A percentile compares a stretch with the other conserved stretches of the same genome.
These are phyloP conservation scores for Euplagia quadripunctaria DNA, from an alignment of 2,888 invertebrate species.

Conservation along the genomic window DNA sequence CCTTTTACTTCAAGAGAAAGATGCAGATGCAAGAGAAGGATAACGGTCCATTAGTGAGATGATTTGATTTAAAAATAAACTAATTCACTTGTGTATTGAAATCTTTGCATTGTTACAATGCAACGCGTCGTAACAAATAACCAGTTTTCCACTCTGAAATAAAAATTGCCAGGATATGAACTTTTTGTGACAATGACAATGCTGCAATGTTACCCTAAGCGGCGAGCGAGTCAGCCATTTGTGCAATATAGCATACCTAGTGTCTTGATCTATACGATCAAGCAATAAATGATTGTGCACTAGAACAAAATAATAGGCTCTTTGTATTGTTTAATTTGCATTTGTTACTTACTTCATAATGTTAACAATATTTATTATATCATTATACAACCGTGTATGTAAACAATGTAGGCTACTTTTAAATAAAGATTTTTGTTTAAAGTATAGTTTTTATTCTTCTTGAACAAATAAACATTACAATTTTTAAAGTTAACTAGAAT, in stretches of 20 bases:
- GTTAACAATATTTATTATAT: constrained; percentile 32
- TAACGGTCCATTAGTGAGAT: background rate
- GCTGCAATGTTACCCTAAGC: background rate
- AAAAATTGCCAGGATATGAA: background rate
- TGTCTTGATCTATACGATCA: background rate
- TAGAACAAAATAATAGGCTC: constrained; percentile 7
- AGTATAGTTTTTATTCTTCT: constrained; percentile 33
- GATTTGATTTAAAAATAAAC: no score
- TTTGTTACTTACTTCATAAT: constrained; percentile 26
- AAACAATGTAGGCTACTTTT: constrained; percentile 30
- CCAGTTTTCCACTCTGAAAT: background rate
- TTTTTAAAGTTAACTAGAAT: constrained; percentile 43
- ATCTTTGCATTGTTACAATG: background rate
- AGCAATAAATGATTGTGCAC: constrained; percentile 1
- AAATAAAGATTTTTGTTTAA: constrained; percentile 39
- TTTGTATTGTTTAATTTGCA: constrained; percentile 21
- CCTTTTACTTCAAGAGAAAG: background rate
- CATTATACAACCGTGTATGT: constrained; percentile 32
- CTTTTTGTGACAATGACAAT: background rate
- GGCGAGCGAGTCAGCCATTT: background rate
- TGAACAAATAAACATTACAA: constrained; percentile 18
- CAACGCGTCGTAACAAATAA: background rate
- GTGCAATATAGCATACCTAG: background rate
- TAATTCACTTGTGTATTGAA: no score
- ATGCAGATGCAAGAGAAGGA: background rate